Conservation (phyloP, 2,888 invertebrate species). For the Andrena camellia region DNA sequence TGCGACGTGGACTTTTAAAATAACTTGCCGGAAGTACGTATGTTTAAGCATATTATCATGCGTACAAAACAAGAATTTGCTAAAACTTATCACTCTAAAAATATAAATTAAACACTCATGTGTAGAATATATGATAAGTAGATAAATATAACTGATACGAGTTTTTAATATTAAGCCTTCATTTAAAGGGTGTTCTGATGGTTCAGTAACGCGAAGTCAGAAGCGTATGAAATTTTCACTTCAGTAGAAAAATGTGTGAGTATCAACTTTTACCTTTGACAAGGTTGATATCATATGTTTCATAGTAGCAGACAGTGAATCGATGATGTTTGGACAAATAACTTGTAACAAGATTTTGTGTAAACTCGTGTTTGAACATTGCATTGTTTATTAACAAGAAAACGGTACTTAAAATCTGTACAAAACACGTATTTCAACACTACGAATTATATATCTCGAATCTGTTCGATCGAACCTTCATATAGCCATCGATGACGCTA, state of each 20-base stretch:
- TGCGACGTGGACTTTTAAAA: no score
- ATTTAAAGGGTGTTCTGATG: no score
- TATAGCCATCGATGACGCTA: slow-evolving; percentile 36
- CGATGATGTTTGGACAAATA: background rate
- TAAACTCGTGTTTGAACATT: slow-evolving; percentile 23
- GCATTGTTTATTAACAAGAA: slow-evolving; percentile 46
- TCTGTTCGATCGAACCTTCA: slow-evolving; percentile 25
- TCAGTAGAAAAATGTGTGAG: no score
- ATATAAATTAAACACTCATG: background rate
- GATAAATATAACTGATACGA: no score
- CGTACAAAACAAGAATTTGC: no score
- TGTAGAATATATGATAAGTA: background rate
- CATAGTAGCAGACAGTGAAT: background rate
- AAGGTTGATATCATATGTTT: background rate
- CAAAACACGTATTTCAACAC: slow-evolving; percentile 53
- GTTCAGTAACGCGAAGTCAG: no score
- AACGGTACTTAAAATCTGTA: slow-evolving; percentile 52
- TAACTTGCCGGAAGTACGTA: no score
- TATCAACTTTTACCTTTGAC: background rate
- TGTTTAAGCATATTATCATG: no score
- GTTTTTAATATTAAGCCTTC: no score
- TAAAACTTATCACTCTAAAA: background rate
- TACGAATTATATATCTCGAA: slow-evolving; percentile 33
- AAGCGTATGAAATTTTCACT: no score
- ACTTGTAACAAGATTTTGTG: slow-evolving; percentile 13